Conservation (phyloP, 2,888 invertebrate species). For the Frankliniella intonsa region DNA sequence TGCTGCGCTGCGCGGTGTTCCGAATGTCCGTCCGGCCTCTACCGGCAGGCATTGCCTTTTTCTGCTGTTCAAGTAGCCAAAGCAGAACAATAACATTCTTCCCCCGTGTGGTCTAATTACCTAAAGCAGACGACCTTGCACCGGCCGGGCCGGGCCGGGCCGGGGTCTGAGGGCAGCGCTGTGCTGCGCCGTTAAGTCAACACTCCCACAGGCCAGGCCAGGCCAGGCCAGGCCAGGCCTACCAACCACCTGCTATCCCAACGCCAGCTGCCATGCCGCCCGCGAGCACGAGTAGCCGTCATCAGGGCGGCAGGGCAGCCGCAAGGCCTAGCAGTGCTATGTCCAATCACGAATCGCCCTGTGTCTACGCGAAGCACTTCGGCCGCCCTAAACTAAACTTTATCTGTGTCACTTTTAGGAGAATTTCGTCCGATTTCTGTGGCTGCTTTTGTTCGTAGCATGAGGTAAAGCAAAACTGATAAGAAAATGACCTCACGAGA, state of each 20-base stretch:
- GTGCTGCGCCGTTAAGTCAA: neutral
- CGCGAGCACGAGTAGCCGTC: neutral
- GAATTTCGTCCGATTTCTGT: too few species aligned
- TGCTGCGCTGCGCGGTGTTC: neutral
- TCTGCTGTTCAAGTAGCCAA: neutral
- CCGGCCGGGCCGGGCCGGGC: too few species aligned
- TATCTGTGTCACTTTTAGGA: too few species aligned
- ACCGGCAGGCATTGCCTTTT: neutral
- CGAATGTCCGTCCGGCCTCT: neutral
- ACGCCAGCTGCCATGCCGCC: neutral
- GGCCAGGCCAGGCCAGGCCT: neutral
- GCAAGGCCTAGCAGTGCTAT: neutral
- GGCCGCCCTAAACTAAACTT: too few species aligned
- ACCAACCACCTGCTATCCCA: neutral
- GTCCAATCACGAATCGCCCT: neutral
- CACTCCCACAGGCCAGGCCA: neutral
- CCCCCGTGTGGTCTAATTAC: neutral
- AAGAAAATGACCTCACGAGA: too few species aligned
- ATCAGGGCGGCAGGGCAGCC: neutral
- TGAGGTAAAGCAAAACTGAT: too few species aligned
- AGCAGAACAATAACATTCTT: neutral
- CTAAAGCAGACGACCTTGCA: neutral
- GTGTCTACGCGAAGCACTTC: too few species aligned
- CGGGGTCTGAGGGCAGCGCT: neutral
- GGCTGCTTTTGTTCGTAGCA: too few species aligned